These are phyloP conservation scores for Diorhabda sublineata DNA, from an alignment of 1,140 invertebrate species.

Conservation along the genomic window DNA sequence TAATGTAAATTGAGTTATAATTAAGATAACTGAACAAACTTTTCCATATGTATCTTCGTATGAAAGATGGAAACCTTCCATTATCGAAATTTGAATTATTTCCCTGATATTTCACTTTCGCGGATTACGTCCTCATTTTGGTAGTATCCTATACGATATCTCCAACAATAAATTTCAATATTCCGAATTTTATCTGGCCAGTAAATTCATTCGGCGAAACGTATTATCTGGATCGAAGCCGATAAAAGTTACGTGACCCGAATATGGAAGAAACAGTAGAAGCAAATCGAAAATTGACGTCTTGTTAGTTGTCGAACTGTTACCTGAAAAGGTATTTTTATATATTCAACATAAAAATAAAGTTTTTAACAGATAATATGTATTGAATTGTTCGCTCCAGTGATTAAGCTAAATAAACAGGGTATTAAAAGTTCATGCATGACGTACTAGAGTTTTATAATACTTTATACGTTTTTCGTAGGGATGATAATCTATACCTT, in stretches of 20 bases:
- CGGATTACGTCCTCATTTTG: not conserved
- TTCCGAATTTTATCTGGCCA: not conserved
- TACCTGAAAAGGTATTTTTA: not conserved
- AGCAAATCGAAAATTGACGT: not conserved
- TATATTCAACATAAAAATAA: not conserved
- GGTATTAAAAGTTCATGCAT: too few relatives aligned
- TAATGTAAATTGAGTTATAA: too few relatives aligned
- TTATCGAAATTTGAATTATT: not conserved
- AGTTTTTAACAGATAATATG: too few relatives aligned
- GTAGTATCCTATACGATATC: not conserved
- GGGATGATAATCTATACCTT: too few relatives aligned
- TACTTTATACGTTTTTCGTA: too few relatives aligned
- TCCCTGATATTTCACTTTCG: constrained; percentile 2
- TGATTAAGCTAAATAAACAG: too few relatives aligned
- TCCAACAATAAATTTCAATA: not conserved
- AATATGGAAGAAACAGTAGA: not conserved
- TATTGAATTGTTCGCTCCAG: too few relatives aligned
- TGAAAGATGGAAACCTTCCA: not conserved
- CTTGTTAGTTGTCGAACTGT: not conserved
- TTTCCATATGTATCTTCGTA: too few relatives aligned
- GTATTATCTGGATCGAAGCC: not conserved
- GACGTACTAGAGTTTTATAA: too few relatives aligned
- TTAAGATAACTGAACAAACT: too few relatives aligned
- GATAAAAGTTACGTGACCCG: not conserved
- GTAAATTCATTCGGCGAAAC: not conserved